phyloP scores from a whole-genome alignment of 2,113 vertebrate species.

The Corynorhinus townsendii region DNA sequence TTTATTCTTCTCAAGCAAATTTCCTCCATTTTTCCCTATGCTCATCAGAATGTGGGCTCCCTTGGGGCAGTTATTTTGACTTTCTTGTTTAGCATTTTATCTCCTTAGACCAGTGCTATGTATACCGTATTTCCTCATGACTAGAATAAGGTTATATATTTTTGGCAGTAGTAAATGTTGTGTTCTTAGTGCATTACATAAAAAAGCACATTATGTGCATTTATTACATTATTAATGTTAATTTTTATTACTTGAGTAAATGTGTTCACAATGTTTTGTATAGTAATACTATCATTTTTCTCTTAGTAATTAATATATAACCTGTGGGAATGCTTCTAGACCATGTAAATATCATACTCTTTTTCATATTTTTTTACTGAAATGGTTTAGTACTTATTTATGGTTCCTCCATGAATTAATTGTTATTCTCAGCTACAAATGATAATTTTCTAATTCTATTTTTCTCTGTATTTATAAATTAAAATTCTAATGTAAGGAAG shows the following conservation, averaged over 20 bases:
- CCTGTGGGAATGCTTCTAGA: background rate
- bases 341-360: background rate
- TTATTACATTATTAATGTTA: background rate
- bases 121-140: background rate
- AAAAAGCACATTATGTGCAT: background rate
- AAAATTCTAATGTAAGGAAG: background rate
- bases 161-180: background rate
- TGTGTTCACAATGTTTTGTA: background rate
- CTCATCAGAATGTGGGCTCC: background rate
- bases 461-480: background rate
- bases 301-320: background rate
- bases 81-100: background rate
- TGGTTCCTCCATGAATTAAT: background rate
- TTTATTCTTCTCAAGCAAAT: background rate
- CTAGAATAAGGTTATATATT: background rate
- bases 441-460: background rate
- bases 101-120: background rate
- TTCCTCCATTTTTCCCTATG: background rate
- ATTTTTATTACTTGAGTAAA: slow-evolving; percentile 6
- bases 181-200: background rate
- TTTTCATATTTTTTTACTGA: background rate
- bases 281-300: background rate
- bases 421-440: background rate
- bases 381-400: background rate
- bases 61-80: background rate